Conservation (phyloP, 2,888 invertebrate genomes). For the Platyscelio sp. region DNA sequence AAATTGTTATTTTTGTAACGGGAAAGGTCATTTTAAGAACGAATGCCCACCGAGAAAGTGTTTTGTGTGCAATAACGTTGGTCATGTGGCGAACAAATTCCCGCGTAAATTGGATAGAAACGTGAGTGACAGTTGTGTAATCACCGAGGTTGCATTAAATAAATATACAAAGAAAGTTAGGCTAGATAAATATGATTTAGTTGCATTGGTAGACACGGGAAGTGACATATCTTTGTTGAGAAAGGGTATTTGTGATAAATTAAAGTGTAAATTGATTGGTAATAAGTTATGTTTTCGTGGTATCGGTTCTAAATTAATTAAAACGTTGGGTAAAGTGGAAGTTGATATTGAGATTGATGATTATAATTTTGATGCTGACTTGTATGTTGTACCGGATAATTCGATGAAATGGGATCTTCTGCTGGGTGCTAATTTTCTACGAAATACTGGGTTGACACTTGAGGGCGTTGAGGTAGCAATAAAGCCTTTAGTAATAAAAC, state of each 20-base stretch:
- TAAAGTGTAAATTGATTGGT: not conserved
- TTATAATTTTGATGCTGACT: not conserved
- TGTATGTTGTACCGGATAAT: not conserved
- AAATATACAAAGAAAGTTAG: not conserved
- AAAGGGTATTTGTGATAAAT: not conserved
- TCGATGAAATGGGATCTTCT: not conserved
- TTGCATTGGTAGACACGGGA: not conserved
- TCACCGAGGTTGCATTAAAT: not conserved
- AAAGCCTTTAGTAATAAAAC: too few species aligned
- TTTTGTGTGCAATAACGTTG: not conserved
- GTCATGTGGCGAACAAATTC: not conserved
- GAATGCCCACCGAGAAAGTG: not conserved
- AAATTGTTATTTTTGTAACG: too few species aligned
- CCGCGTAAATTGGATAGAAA: not conserved
- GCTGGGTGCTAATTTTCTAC: not conserved
- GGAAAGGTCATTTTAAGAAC: too few species aligned
- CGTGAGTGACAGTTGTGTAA: not conserved
- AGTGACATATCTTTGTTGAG: constrained; percentile 9
- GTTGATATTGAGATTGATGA: not conserved
- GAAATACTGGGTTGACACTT: not conserved
- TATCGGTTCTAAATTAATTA: not conserved
- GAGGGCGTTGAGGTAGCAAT: not conserved
- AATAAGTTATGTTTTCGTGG: not conserved
- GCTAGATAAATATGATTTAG: not conserved
- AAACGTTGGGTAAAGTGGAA: not conserved